phyloP scores from a whole-genome alignment of 1,140 invertebrate species.

The Thaumatotibia leucotreta region DNA sequence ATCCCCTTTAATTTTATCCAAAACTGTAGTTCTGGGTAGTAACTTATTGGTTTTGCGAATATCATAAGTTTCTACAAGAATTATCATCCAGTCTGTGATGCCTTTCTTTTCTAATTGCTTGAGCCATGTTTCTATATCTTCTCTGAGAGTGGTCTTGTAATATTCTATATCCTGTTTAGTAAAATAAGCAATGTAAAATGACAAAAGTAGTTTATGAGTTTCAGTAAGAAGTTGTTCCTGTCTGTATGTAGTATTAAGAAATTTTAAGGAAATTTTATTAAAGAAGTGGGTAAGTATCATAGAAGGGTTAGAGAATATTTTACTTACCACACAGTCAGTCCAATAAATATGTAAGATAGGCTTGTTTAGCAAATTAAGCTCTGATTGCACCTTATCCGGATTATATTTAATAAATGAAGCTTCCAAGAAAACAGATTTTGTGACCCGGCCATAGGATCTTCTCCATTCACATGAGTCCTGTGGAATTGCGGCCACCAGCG shows the following conservation, averaged over 20 bases:
- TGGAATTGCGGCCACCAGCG: conserved; percentile 87
- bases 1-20: conserved; percentile 96
- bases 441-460: conserved; percentile 87
- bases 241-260: background rate
- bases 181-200: too few species aligned
- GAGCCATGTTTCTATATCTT: conserved; percentile 93
- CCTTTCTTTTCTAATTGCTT: conserved; percentile 85
- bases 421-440: conserved; percentile 89
- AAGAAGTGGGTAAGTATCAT: background rate
- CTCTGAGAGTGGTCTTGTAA: conserved; percentile 90
- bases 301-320: background rate
- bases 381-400: conserved; percentile 81
- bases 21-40: conserved; percentile 92
- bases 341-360: conserved; percentile 97
- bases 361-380: conserved; percentile 87
- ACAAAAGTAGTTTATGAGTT: too few species aligned
- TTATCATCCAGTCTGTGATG: conserved; percentile 95
- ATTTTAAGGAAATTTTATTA: conserved; percentile 14
- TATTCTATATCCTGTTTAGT: conserved; percentile 90
- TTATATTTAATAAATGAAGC: conserved; percentile 91
- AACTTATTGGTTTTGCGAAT: conserved; percentile 94
- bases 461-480: conserved; percentile 93
- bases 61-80: conserved; percentile 95
- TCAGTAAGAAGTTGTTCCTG: too few species aligned
- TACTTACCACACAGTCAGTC: conserved; percentile 92